These are phyloP conservation scores for Thereva unica DNA, from an alignment of 2,888 invertebrate species.

Conservation along the genomic window DNA sequence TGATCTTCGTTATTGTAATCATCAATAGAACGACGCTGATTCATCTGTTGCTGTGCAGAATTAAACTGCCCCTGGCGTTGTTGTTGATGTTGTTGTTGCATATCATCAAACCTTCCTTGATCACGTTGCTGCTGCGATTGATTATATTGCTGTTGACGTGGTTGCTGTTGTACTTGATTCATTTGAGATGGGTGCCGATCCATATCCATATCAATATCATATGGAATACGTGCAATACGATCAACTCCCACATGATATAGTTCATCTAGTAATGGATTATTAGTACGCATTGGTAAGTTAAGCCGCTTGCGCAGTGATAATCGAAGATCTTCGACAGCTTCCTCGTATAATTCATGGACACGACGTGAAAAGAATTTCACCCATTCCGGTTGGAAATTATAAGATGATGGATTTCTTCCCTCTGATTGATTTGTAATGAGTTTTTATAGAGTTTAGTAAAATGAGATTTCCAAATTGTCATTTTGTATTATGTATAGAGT, in stretches of 20 bases:
- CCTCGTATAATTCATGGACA: conserved; percentile 75
- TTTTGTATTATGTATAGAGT: background rate
- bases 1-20: background rate
- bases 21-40: background rate
- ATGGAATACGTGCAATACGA: conserved; percentile 44
- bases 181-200: conserved; percentile 18
- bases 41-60: too few relatives aligned
- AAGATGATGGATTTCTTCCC: conserved; percentile 67
- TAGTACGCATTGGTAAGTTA: conserved; percentile 53
- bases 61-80: too few relatives aligned
- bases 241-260: conserved; percentile 70
- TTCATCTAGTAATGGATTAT: conserved; percentile 62
- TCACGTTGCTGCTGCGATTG: background rate
- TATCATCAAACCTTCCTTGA: too few relatives aligned
- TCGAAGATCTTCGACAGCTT: conserved; percentile 63
- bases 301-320: conserved; percentile 49
- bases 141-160: background rate
- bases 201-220: background rate
- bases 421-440: conserved; percentile 50
- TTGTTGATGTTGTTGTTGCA: too few relatives aligned
- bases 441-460: conserved; percentile 17
- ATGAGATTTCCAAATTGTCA: conserved; percentile 1
- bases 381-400: conserved; percentile 89
- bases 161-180: background rate
- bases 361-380: conserved; percentile 78